Evolutionary conservation across 2,113 vertebrate species (phyloP).

Genomic region (Probosciger aterrimus): DNA sequence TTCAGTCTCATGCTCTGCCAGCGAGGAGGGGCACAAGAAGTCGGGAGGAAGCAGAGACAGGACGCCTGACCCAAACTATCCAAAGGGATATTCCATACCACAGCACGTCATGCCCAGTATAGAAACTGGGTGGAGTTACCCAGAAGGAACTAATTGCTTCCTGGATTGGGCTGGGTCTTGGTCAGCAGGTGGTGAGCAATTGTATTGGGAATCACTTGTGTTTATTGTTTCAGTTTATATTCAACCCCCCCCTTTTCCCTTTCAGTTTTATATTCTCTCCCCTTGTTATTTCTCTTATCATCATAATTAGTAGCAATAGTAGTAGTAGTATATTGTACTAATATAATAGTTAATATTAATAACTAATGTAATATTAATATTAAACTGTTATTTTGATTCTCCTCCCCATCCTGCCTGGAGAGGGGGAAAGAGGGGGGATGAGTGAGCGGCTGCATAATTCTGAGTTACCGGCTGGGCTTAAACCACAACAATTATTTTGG

Average conservation of each 20-base stretch:
- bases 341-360: neutral
- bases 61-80: neutral
- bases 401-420: neutral
- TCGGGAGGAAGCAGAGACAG: neutral
- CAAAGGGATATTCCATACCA: neutral
- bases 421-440: neutral
- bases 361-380: neutral
- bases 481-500: neutral
- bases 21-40: neutral
- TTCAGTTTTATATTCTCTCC: neutral
- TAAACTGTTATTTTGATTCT: neutral
- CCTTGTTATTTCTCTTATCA: neutral
- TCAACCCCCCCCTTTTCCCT: neutral
- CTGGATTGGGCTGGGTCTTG: neutral
- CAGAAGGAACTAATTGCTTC: neutral
- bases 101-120: neutral
- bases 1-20: neutral
- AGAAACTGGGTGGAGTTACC: neutral
- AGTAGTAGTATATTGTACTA: neutral
- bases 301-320: accelerated
- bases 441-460: neutral
- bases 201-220: neutral
- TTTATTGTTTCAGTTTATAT: neutral
- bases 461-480: neutral
- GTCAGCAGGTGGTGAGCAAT: neutral